phyloP scores from a whole-genome alignment of 2,113 vertebrate species.

The Lagenorhynchus albirostris region DNA sequence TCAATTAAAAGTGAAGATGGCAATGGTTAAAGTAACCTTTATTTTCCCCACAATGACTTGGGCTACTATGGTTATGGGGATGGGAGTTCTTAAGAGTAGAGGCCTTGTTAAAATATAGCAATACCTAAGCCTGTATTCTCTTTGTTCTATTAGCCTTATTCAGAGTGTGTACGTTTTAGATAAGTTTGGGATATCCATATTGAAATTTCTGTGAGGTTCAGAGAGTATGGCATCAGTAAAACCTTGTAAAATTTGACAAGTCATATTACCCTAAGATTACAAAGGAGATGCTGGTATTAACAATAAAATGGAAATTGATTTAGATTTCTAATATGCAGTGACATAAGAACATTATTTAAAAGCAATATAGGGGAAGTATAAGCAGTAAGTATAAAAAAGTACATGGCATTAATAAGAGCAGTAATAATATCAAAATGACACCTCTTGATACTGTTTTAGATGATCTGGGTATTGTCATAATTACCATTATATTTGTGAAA shows the following conservation, averaged over 20 bases:
- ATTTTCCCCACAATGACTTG: not conserved
- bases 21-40: not conserved
- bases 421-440: not conserved
- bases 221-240: not conserved
- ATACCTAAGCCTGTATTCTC: not conserved
- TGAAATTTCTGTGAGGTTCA: not conserved
- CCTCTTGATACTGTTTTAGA: not conserved
- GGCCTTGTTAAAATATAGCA: not conserved
- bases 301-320: not conserved
- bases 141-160: not conserved
- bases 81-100: not conserved
- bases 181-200: not conserved
- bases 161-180: not conserved
- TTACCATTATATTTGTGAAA: not conserved
- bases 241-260: not conserved
- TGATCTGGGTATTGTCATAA: not conserved
- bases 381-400: not conserved
- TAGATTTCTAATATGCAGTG: not conserved
- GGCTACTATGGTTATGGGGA: rapidly evolving
- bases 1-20: not conserved
- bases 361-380: not conserved
- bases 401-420: not conserved
- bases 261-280: not conserved
- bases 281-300: not conserved
- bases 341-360: not conserved